Evolutionary conservation across 1,140 invertebrate species (phyloP).

Genomic region (Aphaenogaster floridana): DNA sequence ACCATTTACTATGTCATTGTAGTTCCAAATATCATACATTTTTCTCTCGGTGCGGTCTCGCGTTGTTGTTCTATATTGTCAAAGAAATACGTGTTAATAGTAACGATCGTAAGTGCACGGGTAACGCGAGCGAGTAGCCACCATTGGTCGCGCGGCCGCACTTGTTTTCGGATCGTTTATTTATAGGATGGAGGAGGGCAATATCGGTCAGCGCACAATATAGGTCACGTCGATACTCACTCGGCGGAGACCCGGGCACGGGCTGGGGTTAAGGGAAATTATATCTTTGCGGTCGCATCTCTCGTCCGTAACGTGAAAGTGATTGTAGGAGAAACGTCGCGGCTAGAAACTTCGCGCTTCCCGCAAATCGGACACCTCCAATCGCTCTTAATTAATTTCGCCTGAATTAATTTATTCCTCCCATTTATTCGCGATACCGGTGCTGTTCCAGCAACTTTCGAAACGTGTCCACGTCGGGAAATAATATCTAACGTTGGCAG

Average conservation of each 20-base stretch:
- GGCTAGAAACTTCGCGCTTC: constrained; percentile 30
- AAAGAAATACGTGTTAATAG: neutral
- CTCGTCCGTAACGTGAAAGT: constrained; percentile 40
- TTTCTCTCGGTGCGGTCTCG: no score
- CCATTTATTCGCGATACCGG: neutral
- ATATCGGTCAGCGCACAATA: constrained; percentile 52
- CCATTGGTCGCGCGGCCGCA: neutral
- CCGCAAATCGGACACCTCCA: neutral
- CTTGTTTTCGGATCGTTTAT: constrained; percentile 49
- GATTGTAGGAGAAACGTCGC: constrained; percentile 44
- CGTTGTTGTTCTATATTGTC: no score
- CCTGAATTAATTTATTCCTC: constrained; percentile 43
- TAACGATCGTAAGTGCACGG: neutral
- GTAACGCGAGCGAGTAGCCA: neutral
- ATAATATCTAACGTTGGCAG: neutral
- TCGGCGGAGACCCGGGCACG: constrained; percentile 7
- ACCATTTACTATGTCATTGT: no score
- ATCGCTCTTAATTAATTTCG: constrained; percentile 55
- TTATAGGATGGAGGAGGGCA: constrained; percentile 55
- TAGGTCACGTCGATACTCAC: constrained; percentile 64
- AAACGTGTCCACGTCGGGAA: constrained; percentile 20
- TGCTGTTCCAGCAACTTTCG: constrained; percentile 40
- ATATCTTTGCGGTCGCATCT: constrained; percentile 49
- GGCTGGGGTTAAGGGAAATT: constrained; percentile 37
- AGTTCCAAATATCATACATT: no score